phyloP scores from a whole-genome alignment of 2,113 vertebrate genomes.

The Marcusenius ussheri region DNA sequence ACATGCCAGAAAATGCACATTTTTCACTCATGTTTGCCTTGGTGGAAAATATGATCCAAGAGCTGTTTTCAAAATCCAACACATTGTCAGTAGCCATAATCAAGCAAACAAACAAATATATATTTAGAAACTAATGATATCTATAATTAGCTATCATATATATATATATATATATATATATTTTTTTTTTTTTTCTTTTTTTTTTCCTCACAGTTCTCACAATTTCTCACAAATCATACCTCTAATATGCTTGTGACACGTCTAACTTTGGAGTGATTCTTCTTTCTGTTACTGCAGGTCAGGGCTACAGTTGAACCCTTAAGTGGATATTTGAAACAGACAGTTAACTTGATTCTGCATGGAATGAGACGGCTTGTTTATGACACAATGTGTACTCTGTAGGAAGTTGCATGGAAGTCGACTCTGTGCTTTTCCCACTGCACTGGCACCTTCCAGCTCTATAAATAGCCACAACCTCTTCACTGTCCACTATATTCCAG shows the following conservation, averaged over 20 bases:
- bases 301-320: neutral
- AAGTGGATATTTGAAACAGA: neutral
- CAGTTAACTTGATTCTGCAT: neutral
- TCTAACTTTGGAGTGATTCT: neutral
- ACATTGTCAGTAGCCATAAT: neutral
- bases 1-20: neutral
- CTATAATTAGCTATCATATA: neutral
- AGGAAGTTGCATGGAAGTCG: neutral
- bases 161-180: neutral
- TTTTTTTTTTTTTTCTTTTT: neutral
- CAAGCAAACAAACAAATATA: neutral
- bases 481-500: neutral
- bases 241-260: neutral
- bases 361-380: neutral
- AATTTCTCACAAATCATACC: neutral
- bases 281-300: neutral
- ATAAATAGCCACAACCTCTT: conserved; percentile 1
- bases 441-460: neutral
- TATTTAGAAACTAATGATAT: neutral
- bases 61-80: neutral
- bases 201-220: neutral
- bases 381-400: neutral
- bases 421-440: neutral
- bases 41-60: neutral
- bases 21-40: neutral